Evolutionary conservation across 2,888 invertebrate genomes (phyloP).

Genomic region (Cheilosia impressa): DNA sequence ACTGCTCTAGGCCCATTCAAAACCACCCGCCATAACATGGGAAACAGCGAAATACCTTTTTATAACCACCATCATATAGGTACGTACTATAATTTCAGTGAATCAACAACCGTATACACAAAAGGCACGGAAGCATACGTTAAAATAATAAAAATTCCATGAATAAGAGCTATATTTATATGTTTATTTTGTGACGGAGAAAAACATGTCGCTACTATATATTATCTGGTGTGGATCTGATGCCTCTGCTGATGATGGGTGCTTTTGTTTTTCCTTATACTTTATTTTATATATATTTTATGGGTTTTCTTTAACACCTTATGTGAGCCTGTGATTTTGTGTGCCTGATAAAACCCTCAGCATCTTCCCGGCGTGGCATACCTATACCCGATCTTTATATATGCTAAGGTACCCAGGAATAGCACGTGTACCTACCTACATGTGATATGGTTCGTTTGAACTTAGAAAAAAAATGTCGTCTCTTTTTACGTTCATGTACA

Average conservation of each 20-base stretch:
- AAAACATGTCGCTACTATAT: neutral
- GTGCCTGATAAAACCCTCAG: constrained; percentile 15
- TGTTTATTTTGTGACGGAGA: constrained; percentile 9
- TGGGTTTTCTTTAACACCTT: constrained; percentile 34
- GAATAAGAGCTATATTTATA: constrained; percentile 1
- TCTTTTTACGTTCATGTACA: constrained; percentile 32
- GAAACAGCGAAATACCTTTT: constrained; percentile 1
- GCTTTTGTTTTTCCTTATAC: constrained; percentile 19
- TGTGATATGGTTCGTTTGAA: constrained; percentile 7
- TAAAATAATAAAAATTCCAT: constrained; percentile 20
- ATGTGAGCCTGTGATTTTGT: constrained; percentile 22
- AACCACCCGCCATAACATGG: neutral
- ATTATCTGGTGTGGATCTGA: neutral
- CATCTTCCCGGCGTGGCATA: neutral
- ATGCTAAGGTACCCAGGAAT: neutral
- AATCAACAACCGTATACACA: constrained; percentile 11
- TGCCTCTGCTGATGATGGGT: constrained; percentile 1
- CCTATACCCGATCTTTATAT: neutral
- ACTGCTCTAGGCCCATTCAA: neutral
- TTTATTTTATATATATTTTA: constrained; percentile 9
- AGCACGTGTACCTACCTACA: neutral
- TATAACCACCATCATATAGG: neutral
- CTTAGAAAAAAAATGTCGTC: constrained; percentile 1
- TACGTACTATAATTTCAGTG: neutral
- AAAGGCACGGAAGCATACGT: constrained; percentile 15